Base-by-base conservation (phyloP, 2,888 invertebrate species). In the Meteorus cinctellus region DNA sequence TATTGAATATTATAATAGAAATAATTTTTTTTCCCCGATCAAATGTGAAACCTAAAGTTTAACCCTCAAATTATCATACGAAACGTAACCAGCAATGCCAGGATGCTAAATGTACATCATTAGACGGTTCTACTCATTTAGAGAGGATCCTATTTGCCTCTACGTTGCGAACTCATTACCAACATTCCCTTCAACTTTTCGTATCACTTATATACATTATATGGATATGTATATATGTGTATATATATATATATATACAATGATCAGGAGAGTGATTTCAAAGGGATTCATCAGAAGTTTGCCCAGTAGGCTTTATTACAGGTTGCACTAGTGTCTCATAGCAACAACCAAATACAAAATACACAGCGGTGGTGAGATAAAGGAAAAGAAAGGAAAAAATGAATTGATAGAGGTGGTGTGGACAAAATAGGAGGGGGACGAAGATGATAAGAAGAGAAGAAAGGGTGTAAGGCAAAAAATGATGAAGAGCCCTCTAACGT, bases 241-340 rank as follows among this genome's bases (percentile, higher is more conserved):
- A 63, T 29, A 10, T 14, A 62, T 29, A 62, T 62, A 62, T 62
- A n/a, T 3, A 5, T n/a, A 48, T 55, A 19, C 1, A 55, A 55
- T 55, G n/a, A 55, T 55, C 55, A 55, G 19, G 55, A 41, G 72
- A 4, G 78, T 75, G 70, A 80, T 81, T 82, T 80, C 81, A 51
- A 75, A 70, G 36, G 80, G 77, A 62, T 72, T 34, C 65, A 72
- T 72, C 65, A 63, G 48, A 29, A 63, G 31, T 62, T 72, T 65
- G 45, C 19, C 72, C 63, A 19, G 34, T 55, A 63, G 51, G 63
- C 48, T 65, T 72, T 29, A 63, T 72, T 72, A 72, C 72, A 24
- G 19, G 19, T 19, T 34, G 36, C 36, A 65, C 31, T 27, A 4
- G 62, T 62, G 31, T 62, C 31, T 31, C 27, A n/a, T 29, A 12